Evolutionary conservation across 2,797 vertebrate genomes (phyloP).

Genomic region (Chiroxiphia lanceolata): DNA sequence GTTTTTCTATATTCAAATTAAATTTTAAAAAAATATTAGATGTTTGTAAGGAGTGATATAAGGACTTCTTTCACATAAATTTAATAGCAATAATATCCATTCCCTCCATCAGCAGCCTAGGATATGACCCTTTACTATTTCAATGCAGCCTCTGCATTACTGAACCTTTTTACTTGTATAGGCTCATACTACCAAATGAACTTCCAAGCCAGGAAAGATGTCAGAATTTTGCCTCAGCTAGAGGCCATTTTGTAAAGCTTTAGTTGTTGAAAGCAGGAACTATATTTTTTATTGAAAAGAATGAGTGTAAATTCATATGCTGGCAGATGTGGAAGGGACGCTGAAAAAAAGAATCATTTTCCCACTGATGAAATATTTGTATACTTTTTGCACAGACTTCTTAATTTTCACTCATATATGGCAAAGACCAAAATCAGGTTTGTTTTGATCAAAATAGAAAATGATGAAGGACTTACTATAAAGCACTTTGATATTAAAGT

Average conservation of each 20-base stretch:
- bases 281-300: neutral
- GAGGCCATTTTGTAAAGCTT: neutral
- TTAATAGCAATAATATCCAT: neutral
- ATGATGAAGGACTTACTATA: neutral
- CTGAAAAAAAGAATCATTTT: neutral
- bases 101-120: neutral
- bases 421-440: neutral
- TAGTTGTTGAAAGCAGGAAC: neutral
- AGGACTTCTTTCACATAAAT: neutral
- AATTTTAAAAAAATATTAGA: neutral
- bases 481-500: neutral
- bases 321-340: neutral
- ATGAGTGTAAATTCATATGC: neutral
- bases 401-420: neutral
- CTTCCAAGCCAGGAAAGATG: neutral
- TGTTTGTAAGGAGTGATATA: neutral
- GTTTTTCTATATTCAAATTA: neutral
- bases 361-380: neutral
- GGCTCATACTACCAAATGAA: neutral
- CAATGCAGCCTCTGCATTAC: neutral
- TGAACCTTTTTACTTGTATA: neutral
- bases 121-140: neutral
- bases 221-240: fast-evolving
- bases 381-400: neutral
- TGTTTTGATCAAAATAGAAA: constrained; percentile 4